phyloP scores from a whole-genome alignment of 2,113 vertebrate species.

The Athene cunicularia region DNA sequence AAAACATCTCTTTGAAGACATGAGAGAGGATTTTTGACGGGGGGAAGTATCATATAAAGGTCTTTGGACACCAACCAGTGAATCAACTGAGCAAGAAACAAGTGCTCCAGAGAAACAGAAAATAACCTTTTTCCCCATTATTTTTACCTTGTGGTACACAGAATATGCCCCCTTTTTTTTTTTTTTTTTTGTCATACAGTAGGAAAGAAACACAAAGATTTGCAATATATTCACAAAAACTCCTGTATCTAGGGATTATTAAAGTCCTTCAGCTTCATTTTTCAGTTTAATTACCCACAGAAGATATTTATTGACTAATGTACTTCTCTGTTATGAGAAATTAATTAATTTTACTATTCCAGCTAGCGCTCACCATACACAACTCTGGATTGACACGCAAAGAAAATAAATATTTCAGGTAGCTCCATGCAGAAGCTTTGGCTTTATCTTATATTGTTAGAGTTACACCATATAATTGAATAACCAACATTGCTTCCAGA shows the following conservation, averaged over 20 bases:
- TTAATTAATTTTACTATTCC: conserved; percentile 3
- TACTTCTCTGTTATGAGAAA: not conserved
- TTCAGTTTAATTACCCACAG: conserved; percentile 18
- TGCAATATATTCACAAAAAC: not conserved
- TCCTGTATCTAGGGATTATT: not conserved
- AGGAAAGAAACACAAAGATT: not conserved
- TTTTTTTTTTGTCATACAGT: not conserved
- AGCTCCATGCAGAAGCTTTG: not conserved
- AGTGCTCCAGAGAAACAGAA: not conserved
- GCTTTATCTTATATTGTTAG: not conserved
- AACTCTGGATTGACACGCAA: not conserved
- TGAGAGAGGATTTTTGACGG: too few relatives aligned
- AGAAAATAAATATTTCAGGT: not conserved
- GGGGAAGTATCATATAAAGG: not conserved
- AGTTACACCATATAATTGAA: not conserved
- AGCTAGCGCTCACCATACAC: not conserved
- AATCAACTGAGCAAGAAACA: not conserved
- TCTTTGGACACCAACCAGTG: not conserved
- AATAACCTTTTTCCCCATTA: not conserved
- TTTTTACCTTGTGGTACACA: not conserved
- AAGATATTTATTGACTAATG: conserved; percentile 15
- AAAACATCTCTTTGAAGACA: not conserved
- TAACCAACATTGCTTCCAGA: not conserved
- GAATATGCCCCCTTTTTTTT: not conserved
- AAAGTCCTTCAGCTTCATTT: not conserved